Base-by-base conservation (phyloP, 2,797 vertebrate species). In the Pteropus rufus region DNA sequence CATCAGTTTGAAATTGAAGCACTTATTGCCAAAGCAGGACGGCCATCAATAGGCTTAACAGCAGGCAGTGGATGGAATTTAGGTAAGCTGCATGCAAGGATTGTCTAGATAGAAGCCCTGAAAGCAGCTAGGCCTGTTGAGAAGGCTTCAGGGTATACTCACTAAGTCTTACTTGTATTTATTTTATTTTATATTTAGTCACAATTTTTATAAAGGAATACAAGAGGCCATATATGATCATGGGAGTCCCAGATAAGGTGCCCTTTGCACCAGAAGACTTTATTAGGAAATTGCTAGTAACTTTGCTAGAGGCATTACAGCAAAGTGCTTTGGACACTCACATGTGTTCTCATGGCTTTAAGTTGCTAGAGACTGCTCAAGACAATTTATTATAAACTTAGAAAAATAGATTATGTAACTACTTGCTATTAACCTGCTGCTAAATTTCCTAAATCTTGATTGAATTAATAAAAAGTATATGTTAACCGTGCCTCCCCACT, bases 1-100 rank as follows among this genome's bases (percentile, higher is more conserved):
- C n/a, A 95, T 93, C 93, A 2, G 65, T 92, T 97, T 89, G 96
- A 65, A 94, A 62, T 65, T 77, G 72, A 94, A 95, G 85, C 84
- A 73, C 81, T 83, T 97, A 88, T 95, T 73, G 83, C 95, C 94
- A 86, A 70, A 97, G 88, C 72, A 73, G 67, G 60, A 75, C 19
- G 46, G 34, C 29, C 34, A 31, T 41, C 52, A 7, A 26, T 18
- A 24, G 34, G 34, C 73, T 80, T 65, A 56, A 41, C 4, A 10
- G 11, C n/a, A 44, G 24, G 26, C 62, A 44, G 60, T 39, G 21
- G 2, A 10, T 31, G 15, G 7, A 24, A 36, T 23, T 52, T 39
- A 36, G 24, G 34, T 49, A 46, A 23, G 34, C 52, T 19, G 9
- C 18, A 60, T 9, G 29, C 46, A 34, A 31, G 18, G 0, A 8